Evolutionary conservation across 2,888 invertebrate genomes (phyloP), one percentile per base, ranked within the genome.

Genomic region (Lottia scabra): DNA sequence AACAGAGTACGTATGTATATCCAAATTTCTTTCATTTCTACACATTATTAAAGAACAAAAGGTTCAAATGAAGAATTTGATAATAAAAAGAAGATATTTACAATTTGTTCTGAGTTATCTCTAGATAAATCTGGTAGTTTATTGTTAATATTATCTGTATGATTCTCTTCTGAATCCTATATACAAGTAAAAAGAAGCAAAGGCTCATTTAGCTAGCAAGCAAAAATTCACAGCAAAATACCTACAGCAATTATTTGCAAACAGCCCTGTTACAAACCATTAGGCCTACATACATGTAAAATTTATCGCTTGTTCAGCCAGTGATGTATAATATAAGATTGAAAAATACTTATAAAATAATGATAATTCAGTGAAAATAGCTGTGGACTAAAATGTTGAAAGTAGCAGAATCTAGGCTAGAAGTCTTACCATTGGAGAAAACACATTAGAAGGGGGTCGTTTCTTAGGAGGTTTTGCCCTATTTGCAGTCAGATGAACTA

Each of bases 381-480:
- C 6, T 62, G 62, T 8, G 10, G 1, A 23, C 19, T 23, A 23
- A 23, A 15, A 46, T 15, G 4, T 30, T n/a, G 23, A 16, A 27
- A 62, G 48, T 43, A 15, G 38, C 38, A 68, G 44, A 70, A 70
- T 68, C 73, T 74, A 74, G 73, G 73, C 72, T 71, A 71, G 75
- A 38, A 77, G 71, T 81, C 85, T 84, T 81, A 85, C 85, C 72
- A 80, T 82, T 79, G 77, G 81, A 56, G 85, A 78, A 78, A 90
- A 87, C 68, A 90, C 84, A 74, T 91, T 91, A 44, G 93, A 93
- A 2, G 94, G 94, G n/a, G 92, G 92, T 83, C 94, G 91, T 81
- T 93, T 90, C 75, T 92, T 91, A 46, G 94, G 93, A 75, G 93
- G 93, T 90, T 93, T 93, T 16, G 92, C 93, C 80, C 89, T 78